Conservation (phyloP, 2,888 invertebrate species). For the Urechis unicinctus region DNA sequence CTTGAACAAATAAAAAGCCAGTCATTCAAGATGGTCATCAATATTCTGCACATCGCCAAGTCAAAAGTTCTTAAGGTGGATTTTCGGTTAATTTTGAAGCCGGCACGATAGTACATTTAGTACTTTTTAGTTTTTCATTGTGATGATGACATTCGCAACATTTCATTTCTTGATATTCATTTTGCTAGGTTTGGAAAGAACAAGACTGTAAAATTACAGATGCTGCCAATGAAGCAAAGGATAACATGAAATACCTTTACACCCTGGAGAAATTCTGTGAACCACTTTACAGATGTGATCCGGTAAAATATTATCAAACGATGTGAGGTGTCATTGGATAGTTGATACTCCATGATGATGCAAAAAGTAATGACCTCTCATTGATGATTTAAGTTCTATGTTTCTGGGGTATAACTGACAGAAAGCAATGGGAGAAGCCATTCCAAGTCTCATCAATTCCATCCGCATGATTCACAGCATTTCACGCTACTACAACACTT, state of each 20-base stretch:
- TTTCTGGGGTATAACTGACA: too few relatives aligned
- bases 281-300: constrained; percentile 46
- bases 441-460: constrained; percentile 44
- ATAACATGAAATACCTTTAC: constrained; percentile 47
- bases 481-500: constrained; percentile 42
- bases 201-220: constrained; percentile 44
- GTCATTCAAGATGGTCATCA: constrained; percentile 38
- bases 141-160: not conserved
- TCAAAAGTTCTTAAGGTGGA: constrained; percentile 39
- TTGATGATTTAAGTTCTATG: too few relatives aligned
- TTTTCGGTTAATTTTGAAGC: not conserved
- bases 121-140: not conserved
- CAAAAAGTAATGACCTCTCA: too few relatives aligned
- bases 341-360: too few relatives aligned
- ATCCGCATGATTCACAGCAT: constrained; percentile 46
- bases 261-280: constrained; percentile 47
- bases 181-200: constrained; percentile 36
- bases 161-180: not conserved
- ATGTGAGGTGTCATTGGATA: too few relatives aligned
- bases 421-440: constrained; percentile 38
- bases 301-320: too few relatives aligned
- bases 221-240: constrained; percentile 46
- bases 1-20: constrained; percentile 37
- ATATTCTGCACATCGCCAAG: constrained; percentile 32
- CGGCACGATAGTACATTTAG: not conserved